Base-by-base conservation (phyloP, 2,113 vertebrate species). In the Osmerus eperlanus region DNA sequence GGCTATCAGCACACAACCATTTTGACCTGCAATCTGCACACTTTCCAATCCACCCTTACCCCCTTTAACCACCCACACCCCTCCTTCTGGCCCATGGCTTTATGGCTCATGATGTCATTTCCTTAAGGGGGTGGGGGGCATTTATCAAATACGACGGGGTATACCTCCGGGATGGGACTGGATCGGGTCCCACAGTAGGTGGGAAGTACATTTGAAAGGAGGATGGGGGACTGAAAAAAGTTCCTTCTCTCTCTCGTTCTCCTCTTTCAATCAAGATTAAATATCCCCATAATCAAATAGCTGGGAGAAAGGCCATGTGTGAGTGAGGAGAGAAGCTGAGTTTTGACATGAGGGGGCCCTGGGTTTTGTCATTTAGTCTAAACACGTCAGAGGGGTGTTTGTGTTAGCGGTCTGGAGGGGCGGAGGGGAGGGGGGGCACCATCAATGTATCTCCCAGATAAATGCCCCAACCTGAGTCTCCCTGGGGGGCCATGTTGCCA, bases 51-150 rank as follows among this genome's bases (percentile, higher is more conserved):
- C 71, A 74, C 41, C 64, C 61, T 55, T 71, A 70, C 64, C 9
- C 55, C 67, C 53, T 72, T 32, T n/a, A 23, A 62, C n/a, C 56
- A 68, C 29, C 68, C 16, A 6, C 63, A 54, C 36, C 41, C 4
- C 41, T 21, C 76, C 78, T 80, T 78, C 69, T 74, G 77, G 86
- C 87, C 52, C 79, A 79, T 85, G 60, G 86, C 85, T 84, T 87
- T 85, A 87, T 83, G 80, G 77, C 86, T 88, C 84, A 90, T 91
- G 92, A 92, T 86, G 87, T 91, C 90, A 92, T 90, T 89, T 90
- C 89, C 85, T 88, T 63, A 73, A 78, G 87, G 89, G 62, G 62
- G 85, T 55, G 76, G 23, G 29, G 23, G 29, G 54, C 86, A 90
- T 91, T 91, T 85, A 91, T 91, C 87, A 90, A 89, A 79, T 73